These are phyloP conservation scores for Ceratosolen fusciceps DNA, from an alignment of 1,140 invertebrate genomes.

Conservation along the genomic window DNA sequence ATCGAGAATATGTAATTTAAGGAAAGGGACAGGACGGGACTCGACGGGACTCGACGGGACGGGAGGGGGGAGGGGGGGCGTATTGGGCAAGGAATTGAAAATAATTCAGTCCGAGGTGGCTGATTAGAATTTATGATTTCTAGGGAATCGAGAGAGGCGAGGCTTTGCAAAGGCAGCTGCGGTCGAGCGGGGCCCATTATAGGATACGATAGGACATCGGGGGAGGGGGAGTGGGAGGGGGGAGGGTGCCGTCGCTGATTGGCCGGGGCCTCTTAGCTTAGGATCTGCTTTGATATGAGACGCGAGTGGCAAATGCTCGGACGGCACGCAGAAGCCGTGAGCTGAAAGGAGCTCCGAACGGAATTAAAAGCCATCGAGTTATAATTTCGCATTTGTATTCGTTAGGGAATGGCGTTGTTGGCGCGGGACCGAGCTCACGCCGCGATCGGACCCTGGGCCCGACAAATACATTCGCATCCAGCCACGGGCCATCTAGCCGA, in stretches of 20 bases:
- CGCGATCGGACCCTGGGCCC: constrained; percentile 53
- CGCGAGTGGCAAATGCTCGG: constrained; percentile 5
- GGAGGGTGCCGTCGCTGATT: no score
- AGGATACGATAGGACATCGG: neutral
- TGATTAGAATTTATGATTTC: constrained; percentile 45
- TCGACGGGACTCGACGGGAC: no score
- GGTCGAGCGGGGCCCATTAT: constrained; percentile 6
- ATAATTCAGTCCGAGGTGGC: constrained; percentile 28
- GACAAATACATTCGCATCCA: constrained; percentile 12
- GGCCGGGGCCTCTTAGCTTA: neutral
- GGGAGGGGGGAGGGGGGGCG: no score
- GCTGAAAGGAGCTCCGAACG: neutral
- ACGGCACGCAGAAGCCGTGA: neutral
- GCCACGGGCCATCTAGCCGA: neutral
- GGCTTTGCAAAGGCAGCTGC: constrained; percentile 14
- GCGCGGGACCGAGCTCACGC: constrained; percentile 44
- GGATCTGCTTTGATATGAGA: neutral
- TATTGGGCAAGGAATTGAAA: constrained; percentile 25
- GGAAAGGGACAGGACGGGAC: no score
- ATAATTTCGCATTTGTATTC: constrained; percentile 67
- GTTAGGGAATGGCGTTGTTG: constrained; percentile 56
- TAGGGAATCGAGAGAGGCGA: neutral
- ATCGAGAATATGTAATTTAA: no score
- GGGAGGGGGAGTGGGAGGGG: no score
- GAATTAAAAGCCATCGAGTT: constrained; percentile 55